Evolutionary conservation across 2,797 vertebrate species (phyloP).

Genomic region (Chelonia mydas): DNA sequence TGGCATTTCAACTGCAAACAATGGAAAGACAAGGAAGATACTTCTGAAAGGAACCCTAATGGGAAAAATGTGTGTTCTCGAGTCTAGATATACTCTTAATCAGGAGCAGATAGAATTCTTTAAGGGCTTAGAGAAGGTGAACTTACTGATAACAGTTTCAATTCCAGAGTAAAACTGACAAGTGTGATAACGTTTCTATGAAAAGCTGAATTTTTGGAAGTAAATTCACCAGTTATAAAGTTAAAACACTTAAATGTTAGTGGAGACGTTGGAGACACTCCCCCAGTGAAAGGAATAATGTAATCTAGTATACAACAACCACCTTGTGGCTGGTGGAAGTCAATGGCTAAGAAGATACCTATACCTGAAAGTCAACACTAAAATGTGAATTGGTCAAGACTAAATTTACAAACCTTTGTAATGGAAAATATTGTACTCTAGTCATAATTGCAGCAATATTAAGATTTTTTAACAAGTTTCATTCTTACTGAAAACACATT

Average conservation of each 20-base stretch:
- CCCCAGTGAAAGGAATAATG: not conserved
- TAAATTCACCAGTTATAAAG: not conserved
- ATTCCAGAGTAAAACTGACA: too few species aligned
- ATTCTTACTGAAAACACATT: not conserved
- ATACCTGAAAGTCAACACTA: not conserved
- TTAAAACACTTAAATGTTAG: not conserved
- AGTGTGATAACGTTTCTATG: not conserved
- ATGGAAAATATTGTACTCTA: not conserved
- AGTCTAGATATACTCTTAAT: not conserved
- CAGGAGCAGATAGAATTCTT: not conserved
- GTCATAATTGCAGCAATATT: not conserved
- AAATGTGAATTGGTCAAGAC: not conserved
- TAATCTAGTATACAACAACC: accelerated
- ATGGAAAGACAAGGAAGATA: not conserved
- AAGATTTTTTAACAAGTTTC: not conserved
- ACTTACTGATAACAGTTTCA: not conserved
- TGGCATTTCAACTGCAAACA: not conserved
- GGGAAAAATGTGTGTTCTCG: not conserved
- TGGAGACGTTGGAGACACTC: not conserved
- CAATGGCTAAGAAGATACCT: not conserved
- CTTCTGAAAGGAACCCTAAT: not conserved
- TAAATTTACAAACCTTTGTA: not conserved
- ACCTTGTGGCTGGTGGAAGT: not conserved
- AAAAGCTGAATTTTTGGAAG: not conserved
- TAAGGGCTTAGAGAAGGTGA: not conserved